Base-by-base conservation (phyloP, 2,113 vertebrate species). In the Tupaia tana region DNA sequence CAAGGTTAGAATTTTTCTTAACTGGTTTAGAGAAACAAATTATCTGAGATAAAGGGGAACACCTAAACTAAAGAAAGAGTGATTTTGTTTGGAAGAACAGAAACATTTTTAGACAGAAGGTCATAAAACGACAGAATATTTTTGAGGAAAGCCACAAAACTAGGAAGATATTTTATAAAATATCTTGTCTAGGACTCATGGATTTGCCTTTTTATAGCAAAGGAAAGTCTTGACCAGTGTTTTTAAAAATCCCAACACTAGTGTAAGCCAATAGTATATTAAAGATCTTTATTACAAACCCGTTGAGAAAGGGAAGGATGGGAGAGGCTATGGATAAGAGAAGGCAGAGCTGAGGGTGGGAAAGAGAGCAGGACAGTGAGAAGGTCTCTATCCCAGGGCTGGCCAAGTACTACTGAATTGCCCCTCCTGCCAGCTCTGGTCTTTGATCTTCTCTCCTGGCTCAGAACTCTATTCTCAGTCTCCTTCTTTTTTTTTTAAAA, bases 1-100 rank as follows among this genome's bases (percentile, higher is more conserved):
- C 63, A 78, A 86, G 12, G 69, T 71, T 94, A 80, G 75, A 73
- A 64, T 91, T 91, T 78, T 93, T 93, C 63, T 81, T 67, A 89
- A 89, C 52, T 77, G 25, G 58, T 67, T 90, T 83, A 93, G 78
- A 93, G 80, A 66, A 56, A 56, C 25, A 87, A 95, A 79, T 34
- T 63, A 83, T 31, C 54, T 67, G 58, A 86, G 88, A 82, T 89
- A 86, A 85, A 54, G 81, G 29, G 25, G 82, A 93, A 63, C 25
- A 86, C 24, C 71, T 79, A 83, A 78, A 54, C 34, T 69, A 54
- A 94, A 74, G 54, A n/a, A 75, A 92, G 29, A 93, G 13, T 90
- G 15, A 89, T 13, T 89, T 86, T 15, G 93, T 67, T 77, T 86
- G 77, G 75, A 86, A 34, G 58, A 70, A 93, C 18, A 86, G 63